A percentile compares a stretch with the other conserved stretches of the same genome.
Conservation (phyloP, 2,113 vertebrate species). For the Regulus satrapa region DNA sequence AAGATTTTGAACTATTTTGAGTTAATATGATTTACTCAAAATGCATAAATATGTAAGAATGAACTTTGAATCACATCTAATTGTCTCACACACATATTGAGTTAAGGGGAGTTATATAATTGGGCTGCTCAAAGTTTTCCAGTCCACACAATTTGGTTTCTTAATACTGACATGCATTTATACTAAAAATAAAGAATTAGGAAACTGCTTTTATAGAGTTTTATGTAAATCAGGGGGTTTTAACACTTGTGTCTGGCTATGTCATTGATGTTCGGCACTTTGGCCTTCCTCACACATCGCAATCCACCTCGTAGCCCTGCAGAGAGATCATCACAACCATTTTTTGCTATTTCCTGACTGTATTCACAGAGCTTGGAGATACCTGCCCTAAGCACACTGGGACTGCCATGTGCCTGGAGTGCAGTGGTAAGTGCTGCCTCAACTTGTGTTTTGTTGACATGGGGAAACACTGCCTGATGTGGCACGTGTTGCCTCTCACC, state of each 20-base stretch:
- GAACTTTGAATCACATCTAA: neutral
- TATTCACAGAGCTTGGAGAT: neutral
- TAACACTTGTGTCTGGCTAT: neutral
- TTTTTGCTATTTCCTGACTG: neutral
- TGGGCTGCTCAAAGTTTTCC: neutral
- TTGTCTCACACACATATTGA: neutral
- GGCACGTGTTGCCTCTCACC: fast-evolving
- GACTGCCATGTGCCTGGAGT: fast-evolving
- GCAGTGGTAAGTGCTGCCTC: neutral
- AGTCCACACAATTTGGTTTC: neutral
- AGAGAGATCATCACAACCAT: neutral
- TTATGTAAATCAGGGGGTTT: neutral
- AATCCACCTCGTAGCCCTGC: neutral
- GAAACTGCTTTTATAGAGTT: neutral
- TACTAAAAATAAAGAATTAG: neutral
- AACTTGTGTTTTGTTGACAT: no score
- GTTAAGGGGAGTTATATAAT: neutral
- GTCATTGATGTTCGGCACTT: neutral
- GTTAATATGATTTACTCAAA: neutral
- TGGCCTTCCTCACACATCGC: neutral
- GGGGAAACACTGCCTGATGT: no score
- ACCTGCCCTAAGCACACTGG: fast-evolving
- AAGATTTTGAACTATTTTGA: neutral
- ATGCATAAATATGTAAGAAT: neutral
- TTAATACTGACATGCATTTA: neutral